Conservation (phyloP, 2,797 vertebrate species). For the Sebastes iracundus region DNA sequence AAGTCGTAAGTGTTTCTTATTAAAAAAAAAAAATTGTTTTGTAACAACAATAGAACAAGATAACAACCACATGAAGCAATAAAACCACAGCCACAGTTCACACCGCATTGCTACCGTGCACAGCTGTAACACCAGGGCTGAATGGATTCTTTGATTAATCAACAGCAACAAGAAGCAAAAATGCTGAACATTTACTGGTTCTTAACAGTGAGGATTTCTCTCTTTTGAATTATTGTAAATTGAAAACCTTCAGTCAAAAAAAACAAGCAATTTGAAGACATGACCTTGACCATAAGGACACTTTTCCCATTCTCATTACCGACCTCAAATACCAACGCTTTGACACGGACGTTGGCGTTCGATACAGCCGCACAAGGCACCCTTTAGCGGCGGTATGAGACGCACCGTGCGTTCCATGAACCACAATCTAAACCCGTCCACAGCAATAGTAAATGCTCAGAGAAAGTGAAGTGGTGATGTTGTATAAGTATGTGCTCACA, state of each 20-base stretch:
- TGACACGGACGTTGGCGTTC: too few relatives aligned
- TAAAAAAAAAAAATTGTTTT: background rate
- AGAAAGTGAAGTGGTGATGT: too few relatives aligned
- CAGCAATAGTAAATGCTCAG: too few relatives aligned
- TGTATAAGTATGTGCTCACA: too few relatives aligned
- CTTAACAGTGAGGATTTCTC: background rate
- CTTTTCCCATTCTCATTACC: too few relatives aligned
- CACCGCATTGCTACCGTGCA: background rate
- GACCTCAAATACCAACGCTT: too few relatives aligned
- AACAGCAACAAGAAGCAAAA: background rate
- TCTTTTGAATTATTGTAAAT: background rate
- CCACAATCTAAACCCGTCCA: too few relatives aligned
- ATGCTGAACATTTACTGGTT: background rate
- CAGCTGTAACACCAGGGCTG: background rate
- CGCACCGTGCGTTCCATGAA: rapidly evolving
- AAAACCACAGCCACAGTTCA: background rate
- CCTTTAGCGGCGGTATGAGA: too few relatives aligned
- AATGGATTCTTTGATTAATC: background rate
- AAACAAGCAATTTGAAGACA: background rate
- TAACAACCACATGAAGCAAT: conserved; percentile 1
- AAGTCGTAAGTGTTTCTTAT: background rate
- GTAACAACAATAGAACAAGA: conserved; percentile 2
- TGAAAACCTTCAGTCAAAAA: background rate
- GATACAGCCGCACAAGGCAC: too few relatives aligned
- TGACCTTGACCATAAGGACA: background rate